Base-by-base conservation (phyloP, 2,888 invertebrate genomes). In the Junonia oenone region DNA sequence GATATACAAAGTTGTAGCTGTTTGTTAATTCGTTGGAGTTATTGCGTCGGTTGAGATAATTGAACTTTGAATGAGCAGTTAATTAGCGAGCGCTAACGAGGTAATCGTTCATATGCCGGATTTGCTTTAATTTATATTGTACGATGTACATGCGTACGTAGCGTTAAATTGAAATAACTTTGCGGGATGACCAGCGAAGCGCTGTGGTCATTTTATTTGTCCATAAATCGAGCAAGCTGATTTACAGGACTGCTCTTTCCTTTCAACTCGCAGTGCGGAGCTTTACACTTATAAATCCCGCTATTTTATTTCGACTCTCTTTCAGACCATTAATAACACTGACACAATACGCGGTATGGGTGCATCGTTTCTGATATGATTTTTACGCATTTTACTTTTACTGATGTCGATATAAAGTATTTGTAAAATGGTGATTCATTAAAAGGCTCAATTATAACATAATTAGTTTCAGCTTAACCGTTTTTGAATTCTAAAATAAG, bases 91-190 rank as follows among this genome's bases (percentile, higher is more conserved):
- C 67, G 67, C 69, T 76, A 78, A 62, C 58, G 61, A 63, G 58
- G 53, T 53, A 62, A 61, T 63, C 53, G 61, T 55, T 63, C 50
- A 62, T 59, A 22, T 54, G 61, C 45, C 52, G 55, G 49, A 59
- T 64, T 65, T 71, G 73, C 74, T 73, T 76, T 75, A 78, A 81
- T 81, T 77, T 76, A 76, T 35, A 40, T 6, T 26, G 13, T 26
- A 43, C 43, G 33, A 6, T 26, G 13, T 26, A 43, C 43, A 62
- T 60, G 69, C 68, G 69, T 70, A 73, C 73, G 71, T 73, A 71
- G 81, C 78, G 78, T 79, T 78, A 82, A 85, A 84, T 83, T 83
- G 81, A 85, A 85, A 85, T 82, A 77, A 83, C 81, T 83, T 75
- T 26, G 43, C 71, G 73, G 72, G 71, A 76, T 74, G 73, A 75